Base-by-base conservation (phyloP, 1,140 invertebrate species). In the Lucilia cuprina region DNA sequence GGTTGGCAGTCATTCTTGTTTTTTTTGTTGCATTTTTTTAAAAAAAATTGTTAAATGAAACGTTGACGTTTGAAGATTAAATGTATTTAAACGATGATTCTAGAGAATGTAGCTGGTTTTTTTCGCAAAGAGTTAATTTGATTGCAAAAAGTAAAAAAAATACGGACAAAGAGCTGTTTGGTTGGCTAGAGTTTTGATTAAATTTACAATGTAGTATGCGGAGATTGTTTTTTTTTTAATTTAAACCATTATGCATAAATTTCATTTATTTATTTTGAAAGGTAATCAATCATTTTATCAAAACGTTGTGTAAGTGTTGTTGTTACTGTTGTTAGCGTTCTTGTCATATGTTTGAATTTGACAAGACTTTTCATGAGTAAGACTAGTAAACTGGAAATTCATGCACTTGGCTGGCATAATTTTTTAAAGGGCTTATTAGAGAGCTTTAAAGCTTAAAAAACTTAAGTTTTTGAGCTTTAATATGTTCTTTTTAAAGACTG, bases 231-330 rank as follows among this genome's bases (percentile, higher is more conserved):
- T 49, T 80, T 55, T 80, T 80, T 21, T 50, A 13, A 19, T 78
- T 78, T 49, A 2, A 55, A n/a, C 5, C 55, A 82, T 82, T 25
- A 19, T 70, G 50, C 19, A 65, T 41, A 65, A 49, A 34, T 82
- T 82, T 60, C 50, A 82, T 82, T 34, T 82, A 82, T 60, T 14
- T 41, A 41, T 41, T 65, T 70, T 65, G 82, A 65, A 35, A 70
- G 82, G 82, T 82, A 82, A 82, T 82, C 82, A 82, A 82, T 82
- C 82, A 82, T 82, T 82, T 65, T 34, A 82, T 65, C 82, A 65
- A n/a, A 41, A 75, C 10, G 41, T 19, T 30, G 50, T n/a, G 12
- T 17, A 55, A 55, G 50, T 10, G 50, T 41, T 41, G 41, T 41
- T 41, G 5, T 41, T 41, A 5, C 41, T 41, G 41, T 41, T 41